Percentiles rank a stretch among this genome's conserved stretches.
These are phyloP conservation scores for Lutjanus argentimaculatus DNA, from an alignment of 2,797 vertebrate species.

Conservation along the genomic window DNA sequence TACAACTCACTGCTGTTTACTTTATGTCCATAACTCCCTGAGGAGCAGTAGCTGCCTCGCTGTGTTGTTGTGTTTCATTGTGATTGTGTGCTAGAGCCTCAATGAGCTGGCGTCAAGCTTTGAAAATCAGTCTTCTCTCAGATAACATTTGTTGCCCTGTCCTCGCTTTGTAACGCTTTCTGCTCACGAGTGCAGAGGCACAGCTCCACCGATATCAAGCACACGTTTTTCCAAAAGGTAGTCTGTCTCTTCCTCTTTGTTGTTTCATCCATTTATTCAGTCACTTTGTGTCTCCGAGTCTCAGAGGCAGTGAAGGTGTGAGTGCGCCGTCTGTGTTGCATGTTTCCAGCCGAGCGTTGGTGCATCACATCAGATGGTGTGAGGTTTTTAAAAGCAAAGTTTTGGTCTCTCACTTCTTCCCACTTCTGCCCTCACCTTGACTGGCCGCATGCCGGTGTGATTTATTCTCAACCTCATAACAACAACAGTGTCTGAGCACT, in stretches of 20 bases:
- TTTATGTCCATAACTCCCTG: background rate
- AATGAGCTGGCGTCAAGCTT: background rate
- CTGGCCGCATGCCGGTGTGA: background rate
- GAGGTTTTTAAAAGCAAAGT: constrained; percentile 47
- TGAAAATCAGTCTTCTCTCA: background rate
- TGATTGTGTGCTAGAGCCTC: background rate
- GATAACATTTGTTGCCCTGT: constrained; percentile 17
- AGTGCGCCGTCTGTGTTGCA: background rate
- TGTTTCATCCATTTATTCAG: constrained; percentile 37
- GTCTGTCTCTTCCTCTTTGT: background rate
- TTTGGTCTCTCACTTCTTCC: constrained; percentile 6
- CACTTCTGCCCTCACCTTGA: constrained; percentile 8
- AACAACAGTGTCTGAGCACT: background rate
- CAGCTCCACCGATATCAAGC: constrained; percentile 13
- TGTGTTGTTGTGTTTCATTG: background rate
- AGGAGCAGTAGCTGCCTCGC: constrained; percentile 1
- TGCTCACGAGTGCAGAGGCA: background rate
- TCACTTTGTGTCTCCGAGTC: background rate
- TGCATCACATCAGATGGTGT: constrained; percentile 17
- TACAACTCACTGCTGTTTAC: constrained; percentile 43
- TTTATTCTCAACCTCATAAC: constrained; percentile 30
- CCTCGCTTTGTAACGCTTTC: constrained; percentile 15
- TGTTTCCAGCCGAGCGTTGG: background rate
- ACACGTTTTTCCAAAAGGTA: background rate
- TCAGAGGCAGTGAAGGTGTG: constrained; percentile 16